A percentile compares a stretch with the other conserved stretches of the same genome.
Conservation (phyloP, 2,797 vertebrate species). For the Benthosema pterotum region DNA sequence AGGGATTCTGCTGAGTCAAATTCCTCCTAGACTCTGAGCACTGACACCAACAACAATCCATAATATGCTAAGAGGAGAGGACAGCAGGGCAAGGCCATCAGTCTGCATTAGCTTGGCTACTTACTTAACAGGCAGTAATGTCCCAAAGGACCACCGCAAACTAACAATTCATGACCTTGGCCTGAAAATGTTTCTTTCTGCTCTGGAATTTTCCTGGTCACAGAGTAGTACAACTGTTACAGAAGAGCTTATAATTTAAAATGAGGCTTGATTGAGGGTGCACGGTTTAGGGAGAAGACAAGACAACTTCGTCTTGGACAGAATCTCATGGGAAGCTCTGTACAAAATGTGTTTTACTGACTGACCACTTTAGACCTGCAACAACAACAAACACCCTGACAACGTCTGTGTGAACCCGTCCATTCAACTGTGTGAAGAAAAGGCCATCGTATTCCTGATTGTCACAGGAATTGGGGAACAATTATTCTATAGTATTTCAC, state of each 20-base stretch:
- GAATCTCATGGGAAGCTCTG: too few relatives aligned
- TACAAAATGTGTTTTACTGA: not conserved
- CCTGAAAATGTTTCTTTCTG: too few relatives aligned
- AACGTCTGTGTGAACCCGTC: not conserved
- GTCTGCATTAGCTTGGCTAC: too few relatives aligned
- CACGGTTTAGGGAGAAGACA: too few relatives aligned
- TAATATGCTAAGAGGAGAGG: not conserved
- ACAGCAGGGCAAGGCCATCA: not conserved
- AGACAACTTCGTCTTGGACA: too few relatives aligned
- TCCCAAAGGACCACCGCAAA: too few relatives aligned
- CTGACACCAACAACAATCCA: constrained; percentile 21
- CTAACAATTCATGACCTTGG: too few relatives aligned
- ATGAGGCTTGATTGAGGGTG: too few relatives aligned
- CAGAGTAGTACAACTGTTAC: too few relatives aligned
- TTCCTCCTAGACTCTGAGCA: constrained; percentile 13
- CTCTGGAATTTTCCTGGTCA: too few relatives aligned
- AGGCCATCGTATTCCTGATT: not conserved
- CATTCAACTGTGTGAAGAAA: not conserved
- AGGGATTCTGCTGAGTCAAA: constrained; percentile 44
- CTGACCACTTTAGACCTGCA: not conserved
- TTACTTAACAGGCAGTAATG: too few relatives aligned
- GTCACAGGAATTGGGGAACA: not conserved
- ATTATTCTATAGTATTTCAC: not conserved
- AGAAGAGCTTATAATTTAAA: too few relatives aligned
- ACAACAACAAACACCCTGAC: not conserved